Evolutionary conservation across 2,113 vertebrate genomes (phyloP), one percentile per base, ranked within the genome.

Genomic region (Willisornis vidua): DNA sequence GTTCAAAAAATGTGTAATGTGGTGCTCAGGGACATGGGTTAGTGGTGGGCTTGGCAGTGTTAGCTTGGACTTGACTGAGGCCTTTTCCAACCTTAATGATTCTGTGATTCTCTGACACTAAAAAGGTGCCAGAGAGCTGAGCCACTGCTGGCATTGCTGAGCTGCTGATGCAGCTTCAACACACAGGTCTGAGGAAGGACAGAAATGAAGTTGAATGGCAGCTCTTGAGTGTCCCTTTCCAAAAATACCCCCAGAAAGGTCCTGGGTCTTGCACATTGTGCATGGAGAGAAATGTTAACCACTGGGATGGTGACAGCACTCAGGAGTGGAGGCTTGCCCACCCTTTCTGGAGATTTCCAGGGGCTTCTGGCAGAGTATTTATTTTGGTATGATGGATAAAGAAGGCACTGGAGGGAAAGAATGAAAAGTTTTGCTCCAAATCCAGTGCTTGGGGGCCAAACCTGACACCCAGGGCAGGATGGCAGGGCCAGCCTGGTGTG

Each of bases 241-340:
- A 52, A 89, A 87, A 91, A 70, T 9, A 7, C 7, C 46, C 33
- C 49, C 31, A 35, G 37, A 70, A 72, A 45, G 7, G 7, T 77
- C 41, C 63, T n/a, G 18, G 23, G 9, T 37, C 46, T 70, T 37
- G 48, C 13, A 29, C 20, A 19, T 7, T 28, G 39, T 68, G 31
- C 39, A 52, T 46, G 19, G 49, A 48, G 19, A 55, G 43, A 33
- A 59, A 14, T 20, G 20, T 54, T 51, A 55, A 63, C 14, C 7
- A 49, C 23, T 51, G 35, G 59, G 15, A 7, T 58, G 63, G 48
- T 45, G 28, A 35, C 57, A 80, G 67, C 19, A 26, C 9, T 87
- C 0, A 0, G 63, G 35, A 65, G 8, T 4, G 1, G 73, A 81
- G 37, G 9, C 6, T 31, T n/a, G 5, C 5, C 39, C 2, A 11